Percentiles rank a stretch among this genome's conserved stretches.
Evolutionary conservation across 2,113 vertebrate species (phyloP).

Genomic region (Pica pica): DNA sequence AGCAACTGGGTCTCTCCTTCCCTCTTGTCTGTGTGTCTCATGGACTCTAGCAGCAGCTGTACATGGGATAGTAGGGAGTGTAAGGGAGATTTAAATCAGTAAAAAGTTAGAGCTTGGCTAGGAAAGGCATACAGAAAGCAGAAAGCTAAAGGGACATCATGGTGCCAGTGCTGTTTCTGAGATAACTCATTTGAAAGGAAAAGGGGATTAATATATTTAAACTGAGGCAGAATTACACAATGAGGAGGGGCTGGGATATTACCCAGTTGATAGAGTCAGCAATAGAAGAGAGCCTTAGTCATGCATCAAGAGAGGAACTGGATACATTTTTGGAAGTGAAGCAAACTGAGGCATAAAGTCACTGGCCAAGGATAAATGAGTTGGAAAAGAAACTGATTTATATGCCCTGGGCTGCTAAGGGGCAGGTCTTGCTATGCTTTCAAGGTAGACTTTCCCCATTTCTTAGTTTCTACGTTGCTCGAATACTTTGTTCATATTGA

Average conservation of each 20-base stretch:
- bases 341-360: slow-evolving; percentile 23
- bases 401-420: background rate
- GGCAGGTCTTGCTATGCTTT: background rate
- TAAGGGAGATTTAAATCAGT: background rate
- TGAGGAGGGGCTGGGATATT: slow-evolving; percentile 15
- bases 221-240: slow-evolving; percentile 35
- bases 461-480: background rate
- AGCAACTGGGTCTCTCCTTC: background rate
- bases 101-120: background rate
- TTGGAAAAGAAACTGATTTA: slow-evolving; percentile 35
- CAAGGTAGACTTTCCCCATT: background rate
- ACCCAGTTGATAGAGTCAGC: slow-evolving; percentile 7
- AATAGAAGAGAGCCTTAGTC: background rate
- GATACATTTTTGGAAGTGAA: slow-evolving; percentile 38
- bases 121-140: background rate
- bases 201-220: slow-evolving; percentile 32
- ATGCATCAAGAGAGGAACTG: slow-evolving; percentile 27
- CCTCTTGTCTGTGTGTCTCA: background rate
- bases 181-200: slow-evolving; percentile 13
- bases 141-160: background rate
- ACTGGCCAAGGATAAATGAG: slow-evolving; percentile 19
- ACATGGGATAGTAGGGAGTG: background rate
- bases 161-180: background rate
- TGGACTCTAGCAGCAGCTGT: background rate
- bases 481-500: background rate